Percentiles rank a stretch among this genome's conserved stretches.
Conservation (phyloP, 2,797 vertebrate species). For the Lacerta viridis region DNA sequence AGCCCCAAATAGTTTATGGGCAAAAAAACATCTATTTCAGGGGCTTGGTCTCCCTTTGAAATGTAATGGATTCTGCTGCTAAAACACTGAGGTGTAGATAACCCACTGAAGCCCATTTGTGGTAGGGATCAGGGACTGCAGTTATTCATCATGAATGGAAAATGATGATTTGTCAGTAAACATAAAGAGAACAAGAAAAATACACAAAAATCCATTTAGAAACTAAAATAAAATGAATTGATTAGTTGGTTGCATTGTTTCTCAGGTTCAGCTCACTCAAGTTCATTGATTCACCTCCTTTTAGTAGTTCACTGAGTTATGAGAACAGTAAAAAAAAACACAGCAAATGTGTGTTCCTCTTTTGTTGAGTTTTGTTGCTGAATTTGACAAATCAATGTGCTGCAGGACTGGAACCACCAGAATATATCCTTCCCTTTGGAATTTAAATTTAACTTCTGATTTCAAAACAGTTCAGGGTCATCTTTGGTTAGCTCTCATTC, state of each 20-base stretch:
- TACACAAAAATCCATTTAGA: conserved; percentile 6
- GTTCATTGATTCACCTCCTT: conserved; percentile 60
- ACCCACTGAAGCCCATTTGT: not conserved
- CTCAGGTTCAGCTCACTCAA: not conserved
- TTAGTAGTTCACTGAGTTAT: conserved; percentile 58
- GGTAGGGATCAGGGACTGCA: not conserved
- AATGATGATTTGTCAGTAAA: not conserved
- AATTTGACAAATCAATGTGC: conserved; percentile 67
- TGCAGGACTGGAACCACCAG: not conserved
- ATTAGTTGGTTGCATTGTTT: conserved; percentile 49
- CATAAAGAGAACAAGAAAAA: conserved; percentile 21
- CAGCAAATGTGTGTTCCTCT: conserved; percentile 49
- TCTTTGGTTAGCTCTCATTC: not conserved
- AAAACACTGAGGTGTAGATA: not conserved
- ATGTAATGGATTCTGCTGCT: too few relatives aligned
- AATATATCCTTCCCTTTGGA: not conserved
- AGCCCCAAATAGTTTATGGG: too few relatives aligned
- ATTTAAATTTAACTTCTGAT: not conserved
- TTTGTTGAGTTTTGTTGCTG: conserved; percentile 6
- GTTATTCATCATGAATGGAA: rapidly evolving
- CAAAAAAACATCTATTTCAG: too few relatives aligned
- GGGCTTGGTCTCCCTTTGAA: too few relatives aligned
- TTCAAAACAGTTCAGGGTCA: not conserved
- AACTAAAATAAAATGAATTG: conserved; percentile 41
- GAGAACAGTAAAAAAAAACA: conserved; percentile 52